These are phyloP conservation scores for Dendroctonus valens DNA, from an alignment of 1,140 invertebrate genomes.

Conservation along the genomic window DNA sequence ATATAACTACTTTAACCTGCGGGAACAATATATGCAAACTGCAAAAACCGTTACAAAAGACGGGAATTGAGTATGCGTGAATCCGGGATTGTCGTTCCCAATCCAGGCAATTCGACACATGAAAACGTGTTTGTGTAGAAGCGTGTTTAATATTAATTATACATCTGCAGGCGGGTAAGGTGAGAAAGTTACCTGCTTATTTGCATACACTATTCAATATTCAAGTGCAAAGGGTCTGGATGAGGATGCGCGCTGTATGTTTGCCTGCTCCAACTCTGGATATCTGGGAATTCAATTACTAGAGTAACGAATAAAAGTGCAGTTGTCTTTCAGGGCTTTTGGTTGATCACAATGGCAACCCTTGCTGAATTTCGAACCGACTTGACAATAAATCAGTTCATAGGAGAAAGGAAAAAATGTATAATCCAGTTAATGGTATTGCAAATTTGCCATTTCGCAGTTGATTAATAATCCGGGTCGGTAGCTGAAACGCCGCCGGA, in stretches of 20 bases:
- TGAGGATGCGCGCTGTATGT: too few relatives aligned
- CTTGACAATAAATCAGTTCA: constrained; percentile 10
- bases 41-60: too few relatives aligned
- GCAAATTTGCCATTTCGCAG: constrained; percentile 16
- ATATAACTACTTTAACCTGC: too few relatives aligned
- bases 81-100: too few relatives aligned
- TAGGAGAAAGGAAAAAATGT: background rate
- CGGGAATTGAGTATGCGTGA: too few relatives aligned
- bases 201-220: constrained; percentile 16
- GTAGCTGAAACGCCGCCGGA: background rate
- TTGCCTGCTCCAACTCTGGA: too few relatives aligned
- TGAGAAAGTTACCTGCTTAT: constrained; percentile 20
- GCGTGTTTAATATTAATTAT: constrained; percentile 12
- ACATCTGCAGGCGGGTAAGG: constrained; percentile 8
- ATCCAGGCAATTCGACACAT: too few relatives aligned
- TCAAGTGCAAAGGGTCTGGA: background rate
- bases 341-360: too few relatives aligned
- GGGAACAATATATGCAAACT: too few relatives aligned
- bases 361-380: constrained; percentile 2
- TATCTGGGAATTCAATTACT: too few relatives aligned
- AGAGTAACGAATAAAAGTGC: too few relatives aligned
- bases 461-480: constrained; percentile 12
- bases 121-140: background rate
- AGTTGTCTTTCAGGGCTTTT: too few relatives aligned
- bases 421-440: constrained; percentile 12